Base-by-base conservation (phyloP, 2,888 invertebrate genomes). In the Isoperla grammatica region DNA sequence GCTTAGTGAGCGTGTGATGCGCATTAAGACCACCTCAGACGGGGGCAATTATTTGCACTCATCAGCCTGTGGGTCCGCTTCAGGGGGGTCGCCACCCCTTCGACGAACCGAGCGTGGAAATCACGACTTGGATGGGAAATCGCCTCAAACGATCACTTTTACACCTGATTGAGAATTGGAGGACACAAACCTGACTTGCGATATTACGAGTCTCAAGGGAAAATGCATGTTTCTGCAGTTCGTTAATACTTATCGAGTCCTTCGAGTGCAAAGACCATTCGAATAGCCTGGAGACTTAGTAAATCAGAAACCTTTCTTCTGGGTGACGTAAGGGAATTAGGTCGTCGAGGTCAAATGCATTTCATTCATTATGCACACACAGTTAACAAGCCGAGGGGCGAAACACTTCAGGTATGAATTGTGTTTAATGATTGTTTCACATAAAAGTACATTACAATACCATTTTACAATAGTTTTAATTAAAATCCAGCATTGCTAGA, bases 1-100 rank as follows among this genome's bases (percentile, higher is more conserved):
- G 49, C 13, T n/a, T 22, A 11, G 49, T n/a, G 15, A 50, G 49
- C 35, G 57, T 35, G 45, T 57, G 39, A 57, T 49, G 37, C 55
- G 59, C 46, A 42, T 59, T 55, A 59, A 15, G 59, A 59, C 59
- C 59, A 59, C 59, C 59, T 35, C 54, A 29, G 54, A 35, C 42
- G 40, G 45, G 45, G 42, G 13, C 59, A 39, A 54, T 59, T 59
- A 46, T 59, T 35, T 46, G 19, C 35, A 54, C n/a, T 54, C 59
- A 59, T 9, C 59, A 39, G 45, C 39, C 37, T 55, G 59, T 59
- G 59, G 39, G 43, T 43, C 39, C 53, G 23, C 49, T 29, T 50
- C 35, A 5, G 49, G 23, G 49, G 13, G 35, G 29, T 50, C 29
- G 12, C 8, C 22, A 22, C 46, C 9, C n/a, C 22, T 12, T 20